These are phyloP conservation scores for Drosophila ambigua DNA, from an alignment of 1,140 invertebrate genomes.

Conservation along the genomic window DNA sequence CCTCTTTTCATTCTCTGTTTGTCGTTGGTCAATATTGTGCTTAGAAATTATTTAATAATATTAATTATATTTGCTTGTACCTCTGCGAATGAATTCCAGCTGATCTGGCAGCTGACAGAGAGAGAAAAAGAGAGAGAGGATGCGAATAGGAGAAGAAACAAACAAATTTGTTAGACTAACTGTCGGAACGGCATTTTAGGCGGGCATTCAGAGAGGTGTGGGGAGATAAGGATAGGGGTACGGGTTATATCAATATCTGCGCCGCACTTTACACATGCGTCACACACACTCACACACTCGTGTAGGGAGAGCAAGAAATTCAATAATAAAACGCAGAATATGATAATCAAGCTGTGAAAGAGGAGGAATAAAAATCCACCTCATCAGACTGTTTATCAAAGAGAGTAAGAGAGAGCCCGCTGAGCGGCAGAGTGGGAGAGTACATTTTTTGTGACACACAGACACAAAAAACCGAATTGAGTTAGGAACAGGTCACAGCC, in stretches of 20 bases:
- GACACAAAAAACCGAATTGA: constrained; percentile 63
- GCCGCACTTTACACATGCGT: constrained; percentile 69
- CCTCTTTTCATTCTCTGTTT: constrained; percentile 34
- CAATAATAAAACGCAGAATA: constrained; percentile 69
- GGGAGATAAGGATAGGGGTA: constrained; percentile 9
- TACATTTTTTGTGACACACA: constrained; percentile 46
- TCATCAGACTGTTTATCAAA: constrained; percentile 59
- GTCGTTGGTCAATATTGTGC: constrained; percentile 46
- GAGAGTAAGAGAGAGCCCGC: constrained; percentile 25
- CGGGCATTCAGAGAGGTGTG: neutral
- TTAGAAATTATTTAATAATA: constrained; percentile 68
- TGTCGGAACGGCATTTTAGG: constrained; percentile 25
- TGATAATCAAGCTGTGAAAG: constrained; percentile 58
- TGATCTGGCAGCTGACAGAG: constrained; percentile 63
- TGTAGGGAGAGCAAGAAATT: constrained; percentile 49
- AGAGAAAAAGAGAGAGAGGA: constrained; percentile 2
- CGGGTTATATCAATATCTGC: constrained; percentile 38
- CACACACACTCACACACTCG: constrained; percentile 41
- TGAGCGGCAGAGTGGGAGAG: constrained; percentile 35
- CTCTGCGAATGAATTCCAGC: constrained; percentile 45
- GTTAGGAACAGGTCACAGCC: constrained; percentile 43
- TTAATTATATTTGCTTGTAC: constrained; percentile 60
- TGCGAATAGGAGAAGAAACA: constrained; percentile 43
- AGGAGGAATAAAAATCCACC: constrained; percentile 36
- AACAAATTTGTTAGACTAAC: constrained; percentile 55